Evolutionary conservation across 2,888 invertebrate genomes (phyloP).

Genomic region (Lasioglossum marginatum): DNA sequence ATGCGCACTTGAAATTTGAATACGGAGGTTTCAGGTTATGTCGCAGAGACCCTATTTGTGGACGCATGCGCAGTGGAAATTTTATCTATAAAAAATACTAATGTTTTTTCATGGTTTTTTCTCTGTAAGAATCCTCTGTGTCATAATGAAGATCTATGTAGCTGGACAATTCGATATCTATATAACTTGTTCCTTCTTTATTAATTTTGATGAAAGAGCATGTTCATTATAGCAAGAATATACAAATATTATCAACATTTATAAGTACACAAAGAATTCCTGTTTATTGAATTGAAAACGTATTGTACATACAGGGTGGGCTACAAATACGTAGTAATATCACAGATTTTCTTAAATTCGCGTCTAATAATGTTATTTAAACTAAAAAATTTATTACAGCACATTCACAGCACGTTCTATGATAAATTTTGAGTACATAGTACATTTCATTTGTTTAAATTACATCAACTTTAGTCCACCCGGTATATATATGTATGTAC

Average conservation of each 20-base stretch:
- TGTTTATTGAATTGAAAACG: not conserved
- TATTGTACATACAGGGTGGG: not conserved
- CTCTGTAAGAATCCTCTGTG: not conserved
- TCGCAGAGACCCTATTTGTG: not conserved
- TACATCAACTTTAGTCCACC: not conserved
- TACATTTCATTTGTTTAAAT: not conserved
- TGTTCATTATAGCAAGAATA: not conserved
- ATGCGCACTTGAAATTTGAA: not conserved
- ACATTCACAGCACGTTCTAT: not conserved
- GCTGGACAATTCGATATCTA: not conserved
- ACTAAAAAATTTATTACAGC: not conserved
- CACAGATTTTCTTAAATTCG: not conserved
- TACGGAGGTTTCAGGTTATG: not conserved
- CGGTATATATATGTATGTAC: not conserved
- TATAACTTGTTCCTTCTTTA: not conserved
- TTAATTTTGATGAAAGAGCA: not conserved
- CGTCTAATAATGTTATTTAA: not conserved
- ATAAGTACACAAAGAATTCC: not conserved
- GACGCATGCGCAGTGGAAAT: not conserved
- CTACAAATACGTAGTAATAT: not conserved
- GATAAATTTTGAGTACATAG: not conserved
- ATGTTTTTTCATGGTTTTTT: not conserved
- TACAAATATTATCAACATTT: not conserved
- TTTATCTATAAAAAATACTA: not conserved
- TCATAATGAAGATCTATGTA: not conserved